Evolutionary conservation across 2,113 vertebrate genomes (phyloP).

Genomic region (Rhipidura dahli): DNA sequence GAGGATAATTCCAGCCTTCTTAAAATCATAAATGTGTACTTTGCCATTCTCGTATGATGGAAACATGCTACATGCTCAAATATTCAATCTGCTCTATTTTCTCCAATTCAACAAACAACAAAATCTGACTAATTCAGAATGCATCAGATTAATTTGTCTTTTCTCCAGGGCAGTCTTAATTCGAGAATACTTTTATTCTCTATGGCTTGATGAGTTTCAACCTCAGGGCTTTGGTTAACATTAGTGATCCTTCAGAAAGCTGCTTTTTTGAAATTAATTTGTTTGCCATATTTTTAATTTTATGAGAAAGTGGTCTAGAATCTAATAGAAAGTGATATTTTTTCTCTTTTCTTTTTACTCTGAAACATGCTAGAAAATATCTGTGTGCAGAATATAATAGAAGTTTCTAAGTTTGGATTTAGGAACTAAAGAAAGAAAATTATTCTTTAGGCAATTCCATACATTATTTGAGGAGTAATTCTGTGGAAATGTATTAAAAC

Average conservation of each 20-base stretch:
- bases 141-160: slow-evolving; percentile 26
- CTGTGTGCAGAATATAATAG: background rate
- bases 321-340: background rate
- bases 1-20: background rate
- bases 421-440: background rate
- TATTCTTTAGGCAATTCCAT: background rate
- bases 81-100: background rate
- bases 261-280: slow-evolving; percentile 40
- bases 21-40: background rate
- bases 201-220: background rate
- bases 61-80: background rate
- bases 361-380: background rate
- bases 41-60: background rate
- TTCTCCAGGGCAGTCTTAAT: slow-evolving; percentile 32
- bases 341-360: background rate
- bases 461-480: background rate
- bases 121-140: slow-evolving; percentile 49
- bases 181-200: background rate
- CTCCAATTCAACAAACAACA: background rate
- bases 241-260: slow-evolving; percentile 22
- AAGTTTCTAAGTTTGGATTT: background rate
- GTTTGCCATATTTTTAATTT: background rate
- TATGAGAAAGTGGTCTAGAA: background rate
- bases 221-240: background rate
- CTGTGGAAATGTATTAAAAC: background rate